Evolutionary conservation across 1,140 invertebrate species (phyloP).

Genomic region (Drusus annulatus): DNA sequence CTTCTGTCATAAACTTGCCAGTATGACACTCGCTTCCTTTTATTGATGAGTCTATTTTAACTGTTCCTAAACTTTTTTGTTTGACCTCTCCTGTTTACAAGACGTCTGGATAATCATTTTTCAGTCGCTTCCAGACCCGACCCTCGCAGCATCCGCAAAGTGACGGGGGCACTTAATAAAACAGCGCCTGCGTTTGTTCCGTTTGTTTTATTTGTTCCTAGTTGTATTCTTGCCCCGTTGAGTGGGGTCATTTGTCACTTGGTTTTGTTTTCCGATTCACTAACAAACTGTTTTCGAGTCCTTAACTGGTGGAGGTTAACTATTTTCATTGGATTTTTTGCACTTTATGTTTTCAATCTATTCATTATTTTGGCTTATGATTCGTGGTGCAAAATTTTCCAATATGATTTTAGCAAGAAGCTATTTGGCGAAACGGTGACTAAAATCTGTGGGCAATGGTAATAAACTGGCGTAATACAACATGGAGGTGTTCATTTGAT

Average conservation of each 20-base stretch:
- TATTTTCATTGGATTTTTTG: not conserved
- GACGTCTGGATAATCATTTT: slow-evolving; percentile 36
- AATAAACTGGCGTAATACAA: no score
- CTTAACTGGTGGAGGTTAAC: not conserved
- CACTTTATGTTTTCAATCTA: no score
- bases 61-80: not conserved
- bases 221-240: slow-evolving; percentile 32
- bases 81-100: not conserved
- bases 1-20: no score
- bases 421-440: no score
- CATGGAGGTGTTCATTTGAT: no score
- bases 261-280: slow-evolving; percentile 46
- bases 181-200: slow-evolving; percentile 45
- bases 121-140: slow-evolving; percentile 17
- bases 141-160: not conserved
- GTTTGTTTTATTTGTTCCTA: slow-evolving; percentile 27
- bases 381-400: no score
- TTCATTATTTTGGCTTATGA: no score
- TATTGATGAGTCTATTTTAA: not conserved
- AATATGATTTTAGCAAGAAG: no score
- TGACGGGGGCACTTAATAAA: slow-evolving; percentile 44
- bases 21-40: not conserved
- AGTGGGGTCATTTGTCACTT: slow-evolving; percentile 42
- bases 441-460: no score
- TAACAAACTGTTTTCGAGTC: slow-evolving; percentile 33